Base-by-base conservation (phyloP, 2,797 vertebrate genomes). In the Epinephelus malabaricus region DNA sequence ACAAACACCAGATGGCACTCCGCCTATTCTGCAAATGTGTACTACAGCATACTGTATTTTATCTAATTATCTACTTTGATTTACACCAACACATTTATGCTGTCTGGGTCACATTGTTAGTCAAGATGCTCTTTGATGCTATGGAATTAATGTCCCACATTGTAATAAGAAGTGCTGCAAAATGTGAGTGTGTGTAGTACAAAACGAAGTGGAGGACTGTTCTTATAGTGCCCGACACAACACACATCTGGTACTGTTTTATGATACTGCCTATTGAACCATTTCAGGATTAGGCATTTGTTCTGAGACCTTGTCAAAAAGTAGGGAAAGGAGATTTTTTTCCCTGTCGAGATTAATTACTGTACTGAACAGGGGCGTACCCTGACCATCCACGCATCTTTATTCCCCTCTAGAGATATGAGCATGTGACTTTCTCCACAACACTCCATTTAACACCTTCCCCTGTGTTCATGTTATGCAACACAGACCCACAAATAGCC, bases 1-100 rank as follows among this genome's bases (percentile, higher is more conserved):
- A 50, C 38, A 76, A 88, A 87, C 93, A 94, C 76, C 86, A 94
- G 92, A 86, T 90, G 92, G 92, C 92, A 85, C 79, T 91, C 76
- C 90, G 69, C 67, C 50, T 62, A 15, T 78, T 73, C 65, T 81
- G 46, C 61, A 77, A 69, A 86, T 63, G 56, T 69, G 34, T 13
- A 59, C 3, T 3, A n/a, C 21, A 70, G 63, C 60, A 70, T 79
- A 27, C 19, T 72, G 34, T 25, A 68, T 64, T 82, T 79, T 9
- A 45, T 70, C 38, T 27, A 34, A 70, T 76, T 25, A 68, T 83
- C 12, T 60, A 4, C n/a, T 47, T 40, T 61, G 45, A 83, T 77
- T 73, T 67, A 71, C 68, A 79, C 27, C 18, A 53, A 25, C 18
- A 54, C 40, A 63, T 79, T 66, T 76, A 17, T 65, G 69, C 8